phyloP scores from a whole-genome alignment of 1,140 invertebrate species.

The Uloborus diversus region DNA sequence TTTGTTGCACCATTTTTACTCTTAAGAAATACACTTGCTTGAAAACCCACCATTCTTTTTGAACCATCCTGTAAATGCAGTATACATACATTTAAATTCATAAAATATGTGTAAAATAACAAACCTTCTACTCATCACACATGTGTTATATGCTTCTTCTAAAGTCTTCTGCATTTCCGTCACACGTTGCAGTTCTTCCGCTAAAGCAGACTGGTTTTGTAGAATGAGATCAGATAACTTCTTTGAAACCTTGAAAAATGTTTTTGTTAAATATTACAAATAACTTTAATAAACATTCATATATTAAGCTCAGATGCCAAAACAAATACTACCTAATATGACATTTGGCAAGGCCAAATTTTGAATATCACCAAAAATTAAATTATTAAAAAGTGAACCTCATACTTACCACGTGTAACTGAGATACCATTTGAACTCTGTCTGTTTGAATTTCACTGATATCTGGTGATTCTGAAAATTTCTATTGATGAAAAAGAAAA shows the following conservation, averaged over 20 bases:
- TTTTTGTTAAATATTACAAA: too few relatives aligned
- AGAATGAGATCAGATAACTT: slow-evolving; percentile 90
- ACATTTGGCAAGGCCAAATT: too few relatives aligned
- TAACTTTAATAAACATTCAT: too few relatives aligned
- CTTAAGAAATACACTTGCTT: too few relatives aligned
- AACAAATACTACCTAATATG: too few relatives aligned
- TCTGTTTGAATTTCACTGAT: slow-evolving; percentile 75
- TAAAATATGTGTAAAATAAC: neutral
- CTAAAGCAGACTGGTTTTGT: slow-evolving; percentile 86
- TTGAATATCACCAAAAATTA: too few relatives aligned
- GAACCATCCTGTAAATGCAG: neutral
- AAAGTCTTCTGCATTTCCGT: slow-evolving; percentile 79
- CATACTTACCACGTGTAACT: slow-evolving; percentile 67
- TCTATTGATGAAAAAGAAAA: slow-evolving; percentile 65
- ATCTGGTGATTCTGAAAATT: slow-evolving; percentile 73
- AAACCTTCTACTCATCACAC: slow-evolving; percentile 75
- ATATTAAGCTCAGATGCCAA: too few relatives aligned
- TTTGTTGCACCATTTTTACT: too few relatives aligned
- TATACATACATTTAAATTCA: neutral
- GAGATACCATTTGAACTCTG: slow-evolving; percentile 74
- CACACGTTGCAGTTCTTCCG: slow-evolving; percentile 83
- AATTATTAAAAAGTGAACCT: too few relatives aligned
- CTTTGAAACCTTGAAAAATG: slow-evolving; percentile 74
- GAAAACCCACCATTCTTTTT: too few relatives aligned
- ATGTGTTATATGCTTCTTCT: slow-evolving; percentile 75